Base-by-base conservation (phyloP, 1,140 invertebrate genomes). In the Physella acuta region DNA sequence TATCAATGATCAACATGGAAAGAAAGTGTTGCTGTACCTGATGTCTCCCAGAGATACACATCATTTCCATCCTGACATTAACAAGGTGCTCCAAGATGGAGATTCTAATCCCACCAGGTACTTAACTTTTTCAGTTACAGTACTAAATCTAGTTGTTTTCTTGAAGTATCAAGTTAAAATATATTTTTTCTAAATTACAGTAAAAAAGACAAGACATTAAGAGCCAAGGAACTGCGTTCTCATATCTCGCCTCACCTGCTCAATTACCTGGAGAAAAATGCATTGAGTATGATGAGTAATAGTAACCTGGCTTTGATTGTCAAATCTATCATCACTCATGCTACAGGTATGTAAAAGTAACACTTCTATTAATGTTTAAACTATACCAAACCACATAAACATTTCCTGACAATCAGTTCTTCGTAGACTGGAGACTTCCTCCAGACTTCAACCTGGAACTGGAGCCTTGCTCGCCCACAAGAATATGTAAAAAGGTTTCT, bases 181-280 rank as follows among this genome's bases (percentile, higher is more conserved):
- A 28, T 51, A 11, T 49, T 30, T 70, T 65, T 60, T 24, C 61
- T 69, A 28, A 26, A 53, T 79, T 81, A 44, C 74, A 92, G 91
- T 65, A 96, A 96, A 81, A 97, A 97, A 82, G 89, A 93, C 33
- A 83, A 87, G 4, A 87, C 89, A 8, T 75, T 90, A 17, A 86
- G 93, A 55, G 88, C 89, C 31, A 87, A 89, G 39, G 94, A 97
- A 85, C 86, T 97, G 4, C 80, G 90, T 16, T 88, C 89, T 30
- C 87, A 87, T 59, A 88, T 92, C 0, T 88, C 90, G 31, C 86
- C 88, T 0, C 85, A 85, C 17, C 82, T 95, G 36, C 82, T 93
- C 1, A 79, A 89, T 28, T 84, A 88, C 39, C 88, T 95, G 36
- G 80, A 82, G 20, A 81, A 87, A 28, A 87, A 94, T 71, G 81